phyloP scores from a whole-genome alignment of 2,888 invertebrate genomes.

The Caenorhabditis zanzibari region DNA sequence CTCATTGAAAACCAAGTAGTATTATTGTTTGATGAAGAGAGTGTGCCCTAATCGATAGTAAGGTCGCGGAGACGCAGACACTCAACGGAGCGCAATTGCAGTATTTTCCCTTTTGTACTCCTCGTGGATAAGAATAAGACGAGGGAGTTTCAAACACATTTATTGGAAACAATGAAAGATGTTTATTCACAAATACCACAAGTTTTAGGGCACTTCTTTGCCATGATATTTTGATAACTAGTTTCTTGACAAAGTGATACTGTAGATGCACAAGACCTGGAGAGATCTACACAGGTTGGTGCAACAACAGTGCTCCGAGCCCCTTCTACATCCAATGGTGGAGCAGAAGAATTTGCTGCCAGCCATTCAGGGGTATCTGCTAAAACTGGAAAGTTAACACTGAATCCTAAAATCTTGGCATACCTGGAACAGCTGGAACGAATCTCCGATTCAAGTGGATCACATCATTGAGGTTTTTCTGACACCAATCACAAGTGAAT shows the following conservation, averaged over 20 bases:
- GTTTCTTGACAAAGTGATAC: slow-evolving; percentile 19
- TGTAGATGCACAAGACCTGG: slow-evolving; percentile 31
- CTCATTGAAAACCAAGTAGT: not conserved
- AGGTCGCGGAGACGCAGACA: slow-evolving; percentile 14
- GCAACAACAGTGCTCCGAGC: slow-evolving; percentile 15
- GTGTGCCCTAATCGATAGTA: not conserved
- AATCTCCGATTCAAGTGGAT: slow-evolving; percentile 7
- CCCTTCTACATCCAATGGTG: slow-evolving; percentile 18
- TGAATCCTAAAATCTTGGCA: not conserved
- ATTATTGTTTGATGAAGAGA: not conserved
- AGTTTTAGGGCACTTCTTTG: slow-evolving; percentile 50
- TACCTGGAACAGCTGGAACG: slow-evolving; percentile 7
- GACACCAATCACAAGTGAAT: slow-evolving; percentile 55
- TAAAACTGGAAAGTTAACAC: not conserved
- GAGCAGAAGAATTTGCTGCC: not conserved
- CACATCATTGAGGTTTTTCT: slow-evolving; percentile 34
- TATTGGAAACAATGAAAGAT: not conserved
- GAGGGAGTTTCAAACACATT: not conserved
- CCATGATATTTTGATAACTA: slow-evolving; percentile 50
- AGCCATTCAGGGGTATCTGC: slow-evolving; percentile 7
- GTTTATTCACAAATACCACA: slow-evolving; percentile 49
- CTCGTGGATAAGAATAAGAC: not conserved
- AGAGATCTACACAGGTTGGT: slow-evolving; percentile 24
- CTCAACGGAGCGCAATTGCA: slow-evolving; percentile 13
- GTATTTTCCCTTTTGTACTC: not conserved